Evolutionary conservation across 2,113 vertebrate genomes (phyloP), one percentile per base, ranked within the genome.

Genomic region (Polypterus bichir): DNA sequence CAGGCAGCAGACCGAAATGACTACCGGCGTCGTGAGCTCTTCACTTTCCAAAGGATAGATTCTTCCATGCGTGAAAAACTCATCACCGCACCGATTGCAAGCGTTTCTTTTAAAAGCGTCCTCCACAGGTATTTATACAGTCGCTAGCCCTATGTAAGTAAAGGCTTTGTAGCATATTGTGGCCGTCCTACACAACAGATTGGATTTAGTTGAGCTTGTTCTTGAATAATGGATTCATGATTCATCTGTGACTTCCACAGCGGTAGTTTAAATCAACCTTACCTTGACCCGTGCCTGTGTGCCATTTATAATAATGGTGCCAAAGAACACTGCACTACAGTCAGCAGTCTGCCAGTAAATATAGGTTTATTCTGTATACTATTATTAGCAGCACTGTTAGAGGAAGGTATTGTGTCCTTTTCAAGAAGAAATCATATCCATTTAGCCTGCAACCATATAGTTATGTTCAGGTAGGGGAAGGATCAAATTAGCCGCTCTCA

Each of bases 321-420:
- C 45, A 9, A 45, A 5, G 5, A 48, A 49, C 59, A 44, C 7
- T 11, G n/a, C 59, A 3, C 47, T 49, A 3, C 44, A 60, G 3
- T 60, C 48, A 61, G 4, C 48, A 73, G 49, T 71, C 66, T 46
- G 48, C 61, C 65, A 9, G 66, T 68, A 65, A 56, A 68, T 60
- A 66, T 60, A 64, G 64, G 62, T 66, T 60, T 68, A 64, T 65
- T 66, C 66, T 79, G 56, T 44, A 57, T 11, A 57, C 56, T 44
- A 9, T 55, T 55, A 55, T 57, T 57, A 57, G 56, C 9, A 57
- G 11, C 71, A 69, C 76, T 80, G 77, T 81, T 71, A 81, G 70
- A 65, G 9, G 10, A 65, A 69, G 76, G 79, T 78, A 79, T 76
- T 69, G 79, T 76, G 66, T 72, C 74, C 74, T 79, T 27, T 75